Conservation (phyloP, 2,888 invertebrate species). For the Pseudococcus longispinus region DNA sequence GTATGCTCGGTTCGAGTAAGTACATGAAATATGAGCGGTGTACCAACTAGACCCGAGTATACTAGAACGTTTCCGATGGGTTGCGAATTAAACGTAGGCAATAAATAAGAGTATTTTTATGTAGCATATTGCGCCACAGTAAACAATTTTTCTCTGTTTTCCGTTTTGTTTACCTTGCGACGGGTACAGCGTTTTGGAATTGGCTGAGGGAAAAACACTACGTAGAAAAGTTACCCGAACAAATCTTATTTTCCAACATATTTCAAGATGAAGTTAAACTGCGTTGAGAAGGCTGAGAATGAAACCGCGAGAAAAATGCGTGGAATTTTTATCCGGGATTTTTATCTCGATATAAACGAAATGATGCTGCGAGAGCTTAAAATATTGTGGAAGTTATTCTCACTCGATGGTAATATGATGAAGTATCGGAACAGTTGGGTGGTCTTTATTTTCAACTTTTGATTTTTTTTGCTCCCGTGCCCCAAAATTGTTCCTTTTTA, state of each 20-base stretch:
- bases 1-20: neutral
- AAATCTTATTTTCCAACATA: neutral
- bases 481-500: too few relatives aligned
- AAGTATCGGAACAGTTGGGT: too few relatives aligned
- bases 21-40: neutral
- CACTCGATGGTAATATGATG: too few relatives aligned
- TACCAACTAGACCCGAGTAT: neutral
- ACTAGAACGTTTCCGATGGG: neutral
- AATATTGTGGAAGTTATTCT: too few relatives aligned
- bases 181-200: neutral
- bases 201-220: neutral
- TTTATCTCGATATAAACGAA: too few relatives aligned
- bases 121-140: neutral
- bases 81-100: neutral
- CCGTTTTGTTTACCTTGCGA: neutral
- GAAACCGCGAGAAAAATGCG: neutral
- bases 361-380: too few relatives aligned
- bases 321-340: constrained; percentile 4
- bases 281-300: neutral
- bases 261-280: constrained; percentile 14
- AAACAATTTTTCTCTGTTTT: neutral
- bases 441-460: too few relatives aligned
- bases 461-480: too few relatives aligned
- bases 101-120: neutral
- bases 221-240: neutral